These are phyloP conservation scores for Marmota flaviventris DNA, from an alignment of 2,113 vertebrate genomes.

Conservation along the genomic window DNA sequence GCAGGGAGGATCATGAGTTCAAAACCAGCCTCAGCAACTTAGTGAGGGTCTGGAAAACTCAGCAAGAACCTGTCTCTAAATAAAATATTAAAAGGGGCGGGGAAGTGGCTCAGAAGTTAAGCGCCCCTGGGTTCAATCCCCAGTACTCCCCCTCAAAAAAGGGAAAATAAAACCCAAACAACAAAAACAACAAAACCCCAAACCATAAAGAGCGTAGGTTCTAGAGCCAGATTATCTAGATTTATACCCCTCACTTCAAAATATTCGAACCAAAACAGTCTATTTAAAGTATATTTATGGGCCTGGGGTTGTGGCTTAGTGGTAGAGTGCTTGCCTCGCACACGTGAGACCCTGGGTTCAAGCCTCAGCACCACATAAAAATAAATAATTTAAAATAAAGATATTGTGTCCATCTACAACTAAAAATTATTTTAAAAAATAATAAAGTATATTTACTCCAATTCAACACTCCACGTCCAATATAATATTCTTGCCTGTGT, in stretches of 20 bases:
- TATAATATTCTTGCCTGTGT: background rate
- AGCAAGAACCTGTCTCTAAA: background rate
- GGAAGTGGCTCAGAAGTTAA: no score
- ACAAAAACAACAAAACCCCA: background rate
- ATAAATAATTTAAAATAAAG: no score
- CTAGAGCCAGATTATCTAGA: background rate
- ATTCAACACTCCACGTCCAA: background rate
- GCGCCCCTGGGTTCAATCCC: no score
- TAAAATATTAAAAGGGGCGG: no score
- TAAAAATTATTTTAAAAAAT: no score
- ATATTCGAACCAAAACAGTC: background rate
- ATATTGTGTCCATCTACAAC: no score
- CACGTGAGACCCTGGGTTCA: no score
- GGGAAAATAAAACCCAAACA: no score
- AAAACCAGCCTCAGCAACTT: background rate
- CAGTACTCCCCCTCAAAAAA: no score
- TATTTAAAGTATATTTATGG: constrained; percentile 7
- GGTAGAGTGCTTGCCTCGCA: no score
- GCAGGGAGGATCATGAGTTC: background rate
- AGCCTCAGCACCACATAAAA: no score
- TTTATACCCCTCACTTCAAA: background rate
- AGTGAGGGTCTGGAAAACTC: background rate
- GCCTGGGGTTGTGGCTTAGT: no score
- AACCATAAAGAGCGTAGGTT: background rate
- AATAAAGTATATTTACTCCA: background rate